Conservation (phyloP, 2,888 invertebrate genomes). For the Perizoma flavofasciatum region DNA sequence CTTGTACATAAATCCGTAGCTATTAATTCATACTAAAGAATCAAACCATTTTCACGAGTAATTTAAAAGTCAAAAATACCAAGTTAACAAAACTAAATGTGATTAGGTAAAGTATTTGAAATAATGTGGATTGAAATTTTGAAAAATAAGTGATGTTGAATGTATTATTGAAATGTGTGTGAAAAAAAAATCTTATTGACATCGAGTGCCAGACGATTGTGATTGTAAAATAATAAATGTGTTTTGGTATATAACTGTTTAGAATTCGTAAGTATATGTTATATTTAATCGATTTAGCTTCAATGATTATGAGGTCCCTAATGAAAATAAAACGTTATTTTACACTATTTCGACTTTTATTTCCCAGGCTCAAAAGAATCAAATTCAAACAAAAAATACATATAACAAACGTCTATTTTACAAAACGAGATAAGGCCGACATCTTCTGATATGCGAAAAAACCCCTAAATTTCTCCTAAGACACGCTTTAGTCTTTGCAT, state of each 20-base stretch:
- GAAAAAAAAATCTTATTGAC: constrained; percentile 41
- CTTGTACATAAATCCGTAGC: too few species aligned
- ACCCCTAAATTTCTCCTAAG: too few species aligned
- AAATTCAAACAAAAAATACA: too few species aligned
- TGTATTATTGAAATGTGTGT: constrained; percentile 24
- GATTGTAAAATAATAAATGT: constrained; percentile 66
- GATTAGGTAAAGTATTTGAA: constrained; percentile 12
- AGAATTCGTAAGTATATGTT: constrained; percentile 64
- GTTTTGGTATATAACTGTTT: constrained; percentile 61
- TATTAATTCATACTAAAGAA: constrained; percentile 7
- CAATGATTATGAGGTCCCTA: constrained; percentile 61
- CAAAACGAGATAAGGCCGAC: too few species aligned
- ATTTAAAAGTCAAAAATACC: constrained; percentile 20
- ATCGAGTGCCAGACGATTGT: constrained; percentile 78
- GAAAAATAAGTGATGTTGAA: constrained; percentile 12
- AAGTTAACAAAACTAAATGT: constrained; percentile 12
- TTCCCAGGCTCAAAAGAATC: constrained; percentile 14
- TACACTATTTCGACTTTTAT: constrained; percentile 59
- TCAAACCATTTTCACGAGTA: constrained; percentile 12
- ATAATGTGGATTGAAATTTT: constrained; percentile 10
- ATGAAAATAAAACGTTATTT: constrained; percentile 78
- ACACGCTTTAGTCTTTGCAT: too few species aligned
- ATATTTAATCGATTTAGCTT: constrained; percentile 72
- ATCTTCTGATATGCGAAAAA: too few species aligned
- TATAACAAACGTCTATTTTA: too few species aligned